Conservation (phyloP, 2,113 vertebrate species). For the Melanocharis versteri region DNA sequence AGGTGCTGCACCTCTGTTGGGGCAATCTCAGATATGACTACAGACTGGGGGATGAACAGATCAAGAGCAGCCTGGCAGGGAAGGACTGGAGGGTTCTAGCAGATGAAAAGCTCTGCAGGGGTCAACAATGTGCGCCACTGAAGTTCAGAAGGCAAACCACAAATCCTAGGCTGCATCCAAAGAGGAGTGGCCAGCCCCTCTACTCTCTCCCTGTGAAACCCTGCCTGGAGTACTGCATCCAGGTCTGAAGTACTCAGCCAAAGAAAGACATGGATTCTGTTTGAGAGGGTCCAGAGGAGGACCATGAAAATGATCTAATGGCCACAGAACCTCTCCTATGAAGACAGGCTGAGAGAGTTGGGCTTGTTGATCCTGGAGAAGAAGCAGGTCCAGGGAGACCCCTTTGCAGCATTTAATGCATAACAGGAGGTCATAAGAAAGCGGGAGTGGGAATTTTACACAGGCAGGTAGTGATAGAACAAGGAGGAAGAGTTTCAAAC, state of each 20-base stretch:
- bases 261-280: neutral
- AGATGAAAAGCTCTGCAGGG: neutral
- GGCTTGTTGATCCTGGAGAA: neutral
- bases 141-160: neutral
- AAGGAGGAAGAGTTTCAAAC: neutral
- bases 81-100: neutral
- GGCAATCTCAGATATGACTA: neutral
- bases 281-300: rapidly evolving
- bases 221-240: no score
- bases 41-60: no score
- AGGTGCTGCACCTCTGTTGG: neutral
- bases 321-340: neutral
- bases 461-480: neutral
- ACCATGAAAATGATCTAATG: neutral
- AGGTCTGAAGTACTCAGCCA: no score
- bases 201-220: neutral
- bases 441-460: neutral
- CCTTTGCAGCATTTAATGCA: neutral
- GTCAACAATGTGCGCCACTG: neutral
- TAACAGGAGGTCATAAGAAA: neutral
- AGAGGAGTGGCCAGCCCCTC: neutral
- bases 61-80: rapidly evolving
- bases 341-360: neutral
- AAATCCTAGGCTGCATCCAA: neutral
- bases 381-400: neutral